These are phyloP conservation scores for Drosophila bipectinata DNA, from an alignment of 1,140 invertebrate species.

Conservation along the genomic window DNA sequence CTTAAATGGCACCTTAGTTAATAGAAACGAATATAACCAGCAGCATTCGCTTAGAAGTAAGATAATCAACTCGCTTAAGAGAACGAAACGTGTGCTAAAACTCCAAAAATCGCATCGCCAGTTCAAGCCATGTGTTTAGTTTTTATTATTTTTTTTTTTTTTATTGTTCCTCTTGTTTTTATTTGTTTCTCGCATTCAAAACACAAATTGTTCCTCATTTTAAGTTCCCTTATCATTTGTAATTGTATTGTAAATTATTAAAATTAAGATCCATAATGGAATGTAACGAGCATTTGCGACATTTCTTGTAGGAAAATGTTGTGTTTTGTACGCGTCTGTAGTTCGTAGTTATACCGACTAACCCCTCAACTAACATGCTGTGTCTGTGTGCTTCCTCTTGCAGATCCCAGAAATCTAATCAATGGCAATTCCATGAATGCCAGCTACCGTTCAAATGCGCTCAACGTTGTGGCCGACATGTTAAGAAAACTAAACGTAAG, in stretches of 20 bases:
- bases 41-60: conserved; percentile 83
- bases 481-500: conserved; percentile 95
- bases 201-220: conserved; percentile 27
- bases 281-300: conserved; percentile 51
- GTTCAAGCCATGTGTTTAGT: conserved; percentile 43
- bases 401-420: conserved; percentile 85
- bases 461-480: conserved; percentile 97
- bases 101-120: conserved; percentile 50
- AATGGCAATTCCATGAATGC: conserved; percentile 92
- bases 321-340: conserved; percentile 55
- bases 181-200: conserved; percentile 25
- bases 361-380: conserved; percentile 55
- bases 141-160: conserved; percentile 10
- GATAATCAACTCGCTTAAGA: conserved; percentile 66
- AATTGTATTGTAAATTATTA: conserved; percentile 49
- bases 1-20: conserved; percentile 71
- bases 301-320: conserved; percentile 64
- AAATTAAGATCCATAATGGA: conserved; percentile 32
- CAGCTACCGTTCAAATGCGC: conserved; percentile 93
- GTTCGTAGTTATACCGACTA: conserved; percentile 33
- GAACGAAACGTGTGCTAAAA: conserved; percentile 67
- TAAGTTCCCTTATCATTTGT: conserved; percentile 26
- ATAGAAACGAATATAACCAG: conserved; percentile 80
- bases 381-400: conserved; percentile 76
- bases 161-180: conserved; percentile 19